A percentile compares a stretch with the other conserved stretches of the same genome.
Conservation (phyloP, 2,113 vertebrate species). For the Hepsetus odoe region DNA sequence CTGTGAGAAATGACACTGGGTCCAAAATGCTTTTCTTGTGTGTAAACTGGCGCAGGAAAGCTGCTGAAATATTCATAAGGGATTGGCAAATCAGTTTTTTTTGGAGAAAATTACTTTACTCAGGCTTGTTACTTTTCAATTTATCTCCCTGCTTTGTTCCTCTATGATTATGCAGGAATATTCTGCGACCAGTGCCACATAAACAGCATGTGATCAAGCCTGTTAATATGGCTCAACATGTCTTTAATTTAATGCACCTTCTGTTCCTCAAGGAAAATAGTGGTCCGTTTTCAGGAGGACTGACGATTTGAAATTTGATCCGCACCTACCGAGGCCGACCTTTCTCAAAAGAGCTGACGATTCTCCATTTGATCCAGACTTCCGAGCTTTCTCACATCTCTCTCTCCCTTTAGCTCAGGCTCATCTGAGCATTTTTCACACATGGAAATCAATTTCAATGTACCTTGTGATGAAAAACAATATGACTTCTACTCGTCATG, state of each 20-base stretch:
- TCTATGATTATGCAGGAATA: not conserved
- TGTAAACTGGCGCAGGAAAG: conserved; percentile 2
- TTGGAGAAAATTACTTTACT: conserved; percentile 5
- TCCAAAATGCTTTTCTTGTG: conserved; percentile 2
- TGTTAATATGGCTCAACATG: conserved; percentile 11
- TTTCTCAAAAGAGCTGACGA: conserved; percentile 14
- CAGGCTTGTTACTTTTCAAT: not conserved
- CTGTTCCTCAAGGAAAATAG: conserved; percentile 8
- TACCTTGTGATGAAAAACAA: conserved; percentile 45
- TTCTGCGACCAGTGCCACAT: not conserved
- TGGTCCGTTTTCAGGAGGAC: conserved; percentile 9
- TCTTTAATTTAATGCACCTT: conserved; percentile 9
- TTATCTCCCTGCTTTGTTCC: conserved; percentile 18
- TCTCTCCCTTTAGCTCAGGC: conserved; percentile 15
- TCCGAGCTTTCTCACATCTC: conserved; percentile 18
- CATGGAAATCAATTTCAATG: conserved; percentile 49
- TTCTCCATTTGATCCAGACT: conserved; percentile 35
- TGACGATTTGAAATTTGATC: conserved; percentile 11
- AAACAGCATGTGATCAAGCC: not conserved
- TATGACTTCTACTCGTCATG: conserved; percentile 22
- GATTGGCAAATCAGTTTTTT: conserved; percentile 38
- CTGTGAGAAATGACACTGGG: not conserved
- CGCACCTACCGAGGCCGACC: not conserved
- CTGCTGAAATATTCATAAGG: conserved; percentile 42
- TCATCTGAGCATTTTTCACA: conserved; percentile 44